phyloP scores from a whole-genome alignment of 2,113 vertebrate species.

The Halcyon senegalensis region DNA sequence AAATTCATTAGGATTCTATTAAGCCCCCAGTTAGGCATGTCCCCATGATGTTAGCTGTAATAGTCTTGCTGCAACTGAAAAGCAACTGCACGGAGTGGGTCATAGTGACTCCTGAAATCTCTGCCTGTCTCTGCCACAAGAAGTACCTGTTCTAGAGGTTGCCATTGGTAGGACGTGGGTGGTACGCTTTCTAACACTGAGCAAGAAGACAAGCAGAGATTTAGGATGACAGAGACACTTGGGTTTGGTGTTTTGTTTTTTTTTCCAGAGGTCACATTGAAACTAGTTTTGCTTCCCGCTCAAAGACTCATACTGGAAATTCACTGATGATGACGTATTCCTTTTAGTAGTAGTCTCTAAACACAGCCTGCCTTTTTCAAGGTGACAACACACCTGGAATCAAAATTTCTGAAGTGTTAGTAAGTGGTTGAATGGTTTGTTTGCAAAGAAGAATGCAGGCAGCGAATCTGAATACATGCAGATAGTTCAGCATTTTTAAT shows the following conservation, averaged over 20 bases:
- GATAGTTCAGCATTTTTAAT: neutral
- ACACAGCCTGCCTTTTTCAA: neutral
- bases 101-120: neutral
- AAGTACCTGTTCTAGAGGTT: neutral
- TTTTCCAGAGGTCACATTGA: neutral
- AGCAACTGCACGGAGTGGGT: neutral
- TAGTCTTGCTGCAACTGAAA: neutral
- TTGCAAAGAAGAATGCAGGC: neutral
- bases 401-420: neutral
- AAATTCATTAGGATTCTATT: neutral
- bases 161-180: neutral
- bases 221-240: neutral
- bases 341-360: neutral
- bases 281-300: neutral
- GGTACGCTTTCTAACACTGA: rapidly evolving
- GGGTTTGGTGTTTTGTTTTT: neutral
- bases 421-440: neutral
- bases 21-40: neutral
- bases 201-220: neutral
- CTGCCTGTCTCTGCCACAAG: neutral
- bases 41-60: neutral
- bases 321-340: neutral
- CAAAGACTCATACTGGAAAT: neutral
- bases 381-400: neutral
- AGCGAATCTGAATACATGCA: neutral